Evolutionary conservation across 2,888 invertebrate genomes (phyloP).

Genomic region (Drosophila glabriapex): DNA sequence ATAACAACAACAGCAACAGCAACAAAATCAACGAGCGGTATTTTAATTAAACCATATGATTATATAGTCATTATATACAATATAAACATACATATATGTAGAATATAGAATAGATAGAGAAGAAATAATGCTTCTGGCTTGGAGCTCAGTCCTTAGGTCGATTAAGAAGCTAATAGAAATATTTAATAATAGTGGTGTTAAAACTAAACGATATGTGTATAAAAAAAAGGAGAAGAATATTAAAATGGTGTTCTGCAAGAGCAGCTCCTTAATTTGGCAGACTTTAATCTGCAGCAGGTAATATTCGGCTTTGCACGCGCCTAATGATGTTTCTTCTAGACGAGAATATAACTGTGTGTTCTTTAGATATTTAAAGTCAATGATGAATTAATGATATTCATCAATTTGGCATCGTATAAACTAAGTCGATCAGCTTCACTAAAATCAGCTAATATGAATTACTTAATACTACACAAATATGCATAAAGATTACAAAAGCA

Average conservation of each 20-base stretch:
- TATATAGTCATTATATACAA: conserved; percentile 8
- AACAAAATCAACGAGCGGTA: conserved; percentile 13
- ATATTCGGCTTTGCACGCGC: not conserved
- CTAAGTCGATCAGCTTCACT: not conserved
- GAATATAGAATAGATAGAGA: not conserved
- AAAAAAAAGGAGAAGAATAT: not conserved
- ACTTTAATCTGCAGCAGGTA: not conserved
- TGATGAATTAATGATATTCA: not conserved
- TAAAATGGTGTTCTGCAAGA: not conserved
- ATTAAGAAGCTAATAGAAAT: conserved; percentile 1
- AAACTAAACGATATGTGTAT: not conserved
- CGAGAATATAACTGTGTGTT: not conserved
- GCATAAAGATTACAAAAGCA: conserved; percentile 22
- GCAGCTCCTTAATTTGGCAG: not conserved
- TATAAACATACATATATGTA: not conserved
- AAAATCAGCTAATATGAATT: conserved; percentile 3
- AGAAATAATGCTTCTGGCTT: not conserved
- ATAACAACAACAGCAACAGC: not conserved
- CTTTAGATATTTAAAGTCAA: not conserved
- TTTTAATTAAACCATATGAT: conserved; percentile 21
- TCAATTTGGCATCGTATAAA: not conserved
- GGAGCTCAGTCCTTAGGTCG: not conserved
- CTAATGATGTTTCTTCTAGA: not conserved
- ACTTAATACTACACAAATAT: conserved; percentile 8
- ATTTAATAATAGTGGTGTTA: not conserved